Conservation (phyloP, 2,113 vertebrate genomes). For the Pterocles orientalis region DNA sequence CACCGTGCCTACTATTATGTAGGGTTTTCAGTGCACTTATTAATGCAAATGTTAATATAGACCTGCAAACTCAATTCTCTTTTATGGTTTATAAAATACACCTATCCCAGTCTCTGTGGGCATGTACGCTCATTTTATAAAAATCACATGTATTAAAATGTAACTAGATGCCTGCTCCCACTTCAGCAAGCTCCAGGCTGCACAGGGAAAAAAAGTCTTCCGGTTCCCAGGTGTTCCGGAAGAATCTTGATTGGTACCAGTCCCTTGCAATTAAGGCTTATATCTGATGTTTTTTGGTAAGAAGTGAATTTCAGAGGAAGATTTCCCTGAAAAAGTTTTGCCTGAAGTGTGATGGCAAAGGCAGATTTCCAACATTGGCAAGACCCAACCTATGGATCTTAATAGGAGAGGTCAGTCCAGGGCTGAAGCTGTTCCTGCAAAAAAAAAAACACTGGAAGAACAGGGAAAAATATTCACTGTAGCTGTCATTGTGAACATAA, state of each 20-base stretch:
- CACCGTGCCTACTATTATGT: not conserved
- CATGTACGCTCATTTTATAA: slow-evolving; percentile 36
- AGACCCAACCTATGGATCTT: not conserved
- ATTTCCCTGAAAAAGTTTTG: not conserved
- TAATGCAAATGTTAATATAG: slow-evolving; percentile 40
- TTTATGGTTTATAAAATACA: slow-evolving; percentile 46
- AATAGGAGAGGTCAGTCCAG: not conserved
- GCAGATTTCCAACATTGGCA: not conserved
- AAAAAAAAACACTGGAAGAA: not conserved
- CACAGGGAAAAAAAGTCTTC: not conserved
- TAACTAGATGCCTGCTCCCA: slow-evolving; percentile 26
- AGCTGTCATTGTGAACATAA: not conserved
- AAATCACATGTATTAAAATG: slow-evolving; percentile 33
- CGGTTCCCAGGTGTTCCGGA: not conserved
- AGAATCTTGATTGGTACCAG: not conserved
- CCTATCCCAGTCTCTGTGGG: slow-evolving; percentile 21
- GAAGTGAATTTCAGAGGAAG: not conserved
- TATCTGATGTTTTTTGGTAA: not conserved
- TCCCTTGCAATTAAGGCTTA: not conserved
- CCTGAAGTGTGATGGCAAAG: not conserved
- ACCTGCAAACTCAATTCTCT: slow-evolving; percentile 18
- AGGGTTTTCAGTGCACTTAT: slow-evolving; percentile 1
- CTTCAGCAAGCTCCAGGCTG: not conserved
- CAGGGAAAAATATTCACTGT: not conserved
- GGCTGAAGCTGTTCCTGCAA: not conserved